These are phyloP conservation scores for Caenorhabditis angaria DNA, from an alignment of 2,888 invertebrate genomes.

Conservation along the genomic window DNA sequence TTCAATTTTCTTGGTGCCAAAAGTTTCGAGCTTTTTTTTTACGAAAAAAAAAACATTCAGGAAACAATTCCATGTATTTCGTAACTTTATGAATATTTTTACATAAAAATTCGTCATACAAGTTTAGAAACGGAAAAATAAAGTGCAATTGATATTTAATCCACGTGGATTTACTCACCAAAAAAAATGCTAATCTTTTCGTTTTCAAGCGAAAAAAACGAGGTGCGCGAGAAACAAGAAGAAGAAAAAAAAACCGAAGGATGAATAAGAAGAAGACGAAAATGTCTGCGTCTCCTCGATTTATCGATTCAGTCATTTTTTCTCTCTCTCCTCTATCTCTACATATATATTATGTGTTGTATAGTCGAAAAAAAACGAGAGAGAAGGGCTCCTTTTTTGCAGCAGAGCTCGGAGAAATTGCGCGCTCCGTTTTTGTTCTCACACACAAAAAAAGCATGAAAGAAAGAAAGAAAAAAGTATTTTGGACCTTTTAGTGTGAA, in stretches of 20 bases:
- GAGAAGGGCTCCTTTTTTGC: not conserved
- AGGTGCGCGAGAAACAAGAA: not conserved
- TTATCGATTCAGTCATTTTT: constrained; percentile 49
- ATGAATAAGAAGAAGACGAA: not conserved
- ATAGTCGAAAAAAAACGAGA: not conserved
- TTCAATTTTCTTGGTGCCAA: no score
- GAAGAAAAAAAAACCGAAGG: not conserved
- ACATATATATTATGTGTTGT: not conserved
- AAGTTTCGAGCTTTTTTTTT: no score
- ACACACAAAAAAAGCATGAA: no score
- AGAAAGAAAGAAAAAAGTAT: not conserved
- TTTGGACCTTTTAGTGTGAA: constrained; percentile 8
- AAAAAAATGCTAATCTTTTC: not conserved
- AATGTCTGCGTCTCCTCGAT: constrained; percentile 5
- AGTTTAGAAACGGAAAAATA: no score
- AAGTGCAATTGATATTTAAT: no score
- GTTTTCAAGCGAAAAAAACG: not conserved
- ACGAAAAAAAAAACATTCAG: no score
- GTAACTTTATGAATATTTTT: no score
- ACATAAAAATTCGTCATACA: no score
- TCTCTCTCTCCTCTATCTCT: constrained; percentile 10
- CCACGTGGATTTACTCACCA: not conserved
- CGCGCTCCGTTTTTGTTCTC: not conserved
- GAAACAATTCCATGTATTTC: no score
- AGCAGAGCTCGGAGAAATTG: not conserved